Conservation (phyloP, 1,140 invertebrate genomes). For the Pseudomyrmex pallidus region DNA sequence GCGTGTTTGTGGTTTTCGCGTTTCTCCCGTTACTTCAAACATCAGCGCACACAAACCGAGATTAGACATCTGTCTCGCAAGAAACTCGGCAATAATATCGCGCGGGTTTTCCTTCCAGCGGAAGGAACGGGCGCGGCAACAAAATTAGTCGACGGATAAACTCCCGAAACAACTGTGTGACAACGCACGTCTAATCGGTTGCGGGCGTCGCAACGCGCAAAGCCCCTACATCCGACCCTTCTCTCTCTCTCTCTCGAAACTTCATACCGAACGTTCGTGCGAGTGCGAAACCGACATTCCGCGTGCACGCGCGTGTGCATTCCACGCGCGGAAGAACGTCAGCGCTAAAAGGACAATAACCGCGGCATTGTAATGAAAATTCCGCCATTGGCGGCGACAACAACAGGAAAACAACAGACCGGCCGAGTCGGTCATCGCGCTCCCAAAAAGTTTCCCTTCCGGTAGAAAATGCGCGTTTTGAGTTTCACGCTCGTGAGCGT, state of each 20-base stretch:
- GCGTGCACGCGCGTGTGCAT: neutral
- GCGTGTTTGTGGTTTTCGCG: neutral
- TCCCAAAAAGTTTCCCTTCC: conserved; percentile 25
- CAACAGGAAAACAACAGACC: conserved; percentile 29
- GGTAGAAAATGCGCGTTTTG: conserved; percentile 25
- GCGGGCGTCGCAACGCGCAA: conserved; percentile 31
- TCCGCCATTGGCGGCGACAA: conserved; percentile 29
- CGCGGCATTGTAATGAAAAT: conserved; percentile 46
- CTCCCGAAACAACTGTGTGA: conserved; percentile 27
- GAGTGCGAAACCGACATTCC: conserved; percentile 51
- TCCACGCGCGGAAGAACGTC: conserved; percentile 13
- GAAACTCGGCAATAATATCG: neutral
- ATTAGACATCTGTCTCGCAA: conserved; percentile 15
- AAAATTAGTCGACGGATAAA: neutral
- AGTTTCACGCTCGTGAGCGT: conserved; percentile 20
- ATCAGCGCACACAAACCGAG: neutral
- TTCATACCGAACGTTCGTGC: conserved; percentile 49
- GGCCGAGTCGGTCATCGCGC: neutral
- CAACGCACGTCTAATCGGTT: conserved; percentile 19
- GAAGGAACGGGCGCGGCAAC: conserved; percentile 13
- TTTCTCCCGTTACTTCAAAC: conserved; percentile 36
- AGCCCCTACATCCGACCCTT: neutral
- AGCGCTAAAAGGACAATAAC: conserved; percentile 24
- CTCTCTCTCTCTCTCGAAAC: conserved; percentile 12
- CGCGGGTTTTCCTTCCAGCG: conserved; percentile 9